These are phyloP conservation scores for Aleiodes leptofemur DNA, from an alignment of 2,888 invertebrate species.

Conservation along the genomic window DNA sequence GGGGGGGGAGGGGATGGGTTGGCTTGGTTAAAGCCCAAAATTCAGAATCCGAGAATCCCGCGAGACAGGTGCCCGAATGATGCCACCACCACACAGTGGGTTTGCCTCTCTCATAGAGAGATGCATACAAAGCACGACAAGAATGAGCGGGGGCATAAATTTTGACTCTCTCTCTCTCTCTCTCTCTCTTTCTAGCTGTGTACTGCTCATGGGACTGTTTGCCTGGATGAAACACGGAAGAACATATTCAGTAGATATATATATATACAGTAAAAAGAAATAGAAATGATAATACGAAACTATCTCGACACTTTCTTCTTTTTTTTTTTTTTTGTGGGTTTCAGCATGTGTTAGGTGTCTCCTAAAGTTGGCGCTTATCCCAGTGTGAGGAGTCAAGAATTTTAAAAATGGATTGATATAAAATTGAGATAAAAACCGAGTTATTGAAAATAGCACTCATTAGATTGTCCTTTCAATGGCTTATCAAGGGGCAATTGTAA, in stretches of 20 bases:
- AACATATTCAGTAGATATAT: slow-evolving; percentile 1
- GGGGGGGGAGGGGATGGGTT: background rate
- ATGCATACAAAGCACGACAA: slow-evolving; percentile 51
- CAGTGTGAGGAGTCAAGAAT: background rate
- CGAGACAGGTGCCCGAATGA: slow-evolving; percentile 43
- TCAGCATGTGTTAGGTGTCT: background rate
- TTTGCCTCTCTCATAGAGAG: slow-evolving; percentile 36
- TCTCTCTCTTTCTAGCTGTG: too few species aligned
- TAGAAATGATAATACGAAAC: slow-evolving; percentile 18
- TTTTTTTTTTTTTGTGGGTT: too few species aligned
- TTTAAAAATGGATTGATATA: too few species aligned
- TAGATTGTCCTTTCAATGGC: too few species aligned
- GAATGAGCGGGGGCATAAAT: slow-evolving; percentile 49
- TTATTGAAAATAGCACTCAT: too few species aligned
- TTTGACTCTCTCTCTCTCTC: slow-evolving; percentile 32
- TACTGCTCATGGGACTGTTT: slow-evolving; percentile 32
- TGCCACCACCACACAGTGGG: background rate
- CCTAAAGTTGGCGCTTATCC: slow-evolving; percentile 17
- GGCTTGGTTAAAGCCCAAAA: slow-evolving; percentile 38
- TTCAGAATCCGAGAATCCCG: slow-evolving; percentile 46
- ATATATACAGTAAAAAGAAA: slow-evolving; percentile 11
- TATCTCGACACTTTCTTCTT: slow-evolving; percentile 25
- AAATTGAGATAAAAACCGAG: too few species aligned
- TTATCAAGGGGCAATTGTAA: too few species aligned
- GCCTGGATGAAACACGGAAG: slow-evolving; percentile 12